Evolutionary conservation across 2,797 vertebrate genomes (phyloP).

Genomic region (Acanthis flammea): DNA sequence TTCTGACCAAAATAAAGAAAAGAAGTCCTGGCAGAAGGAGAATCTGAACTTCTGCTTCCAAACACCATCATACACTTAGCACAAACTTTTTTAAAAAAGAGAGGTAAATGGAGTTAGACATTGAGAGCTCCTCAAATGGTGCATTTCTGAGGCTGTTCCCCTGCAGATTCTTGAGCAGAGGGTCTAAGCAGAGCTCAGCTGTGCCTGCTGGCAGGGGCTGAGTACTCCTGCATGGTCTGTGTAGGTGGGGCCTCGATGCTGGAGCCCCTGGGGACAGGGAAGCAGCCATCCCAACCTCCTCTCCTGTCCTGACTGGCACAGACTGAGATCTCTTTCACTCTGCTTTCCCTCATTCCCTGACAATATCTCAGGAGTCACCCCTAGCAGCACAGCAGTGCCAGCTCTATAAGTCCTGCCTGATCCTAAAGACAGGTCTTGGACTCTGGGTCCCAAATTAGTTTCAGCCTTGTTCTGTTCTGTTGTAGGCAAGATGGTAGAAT

Average conservation of each 20-base stretch:
- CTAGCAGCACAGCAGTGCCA: neutral
- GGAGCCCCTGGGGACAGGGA: neutral
- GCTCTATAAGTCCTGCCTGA: neutral
- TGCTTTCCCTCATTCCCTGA: neutral
- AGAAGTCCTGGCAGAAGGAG: neutral
- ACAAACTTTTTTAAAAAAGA: neutral
- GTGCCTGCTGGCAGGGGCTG: neutral
- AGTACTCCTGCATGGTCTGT: neutral
- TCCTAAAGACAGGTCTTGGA: neutral
- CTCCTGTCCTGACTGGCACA: neutral
- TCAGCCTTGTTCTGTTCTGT: neutral
- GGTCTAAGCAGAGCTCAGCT: neutral
- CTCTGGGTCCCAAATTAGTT: neutral
- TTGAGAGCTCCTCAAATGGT: neutral
- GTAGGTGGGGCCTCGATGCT: rapidly evolving
- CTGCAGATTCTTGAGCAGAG: neutral
- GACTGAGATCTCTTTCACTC: rapidly evolving
- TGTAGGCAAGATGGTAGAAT: neutral
- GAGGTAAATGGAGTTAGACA: neutral
- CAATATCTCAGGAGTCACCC: neutral
- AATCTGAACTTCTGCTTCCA: constrained; percentile 27
- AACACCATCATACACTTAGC: neutral
- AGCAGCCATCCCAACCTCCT: neutral
- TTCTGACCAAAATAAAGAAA: constrained; percentile 41
- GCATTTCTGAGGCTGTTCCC: neutral